A percentile compares a stretch with the other conserved stretches of the same genome.
phyloP scores from a whole-genome alignment of 2,797 vertebrate species.

The Poeciliopsis gracilis region DNA sequence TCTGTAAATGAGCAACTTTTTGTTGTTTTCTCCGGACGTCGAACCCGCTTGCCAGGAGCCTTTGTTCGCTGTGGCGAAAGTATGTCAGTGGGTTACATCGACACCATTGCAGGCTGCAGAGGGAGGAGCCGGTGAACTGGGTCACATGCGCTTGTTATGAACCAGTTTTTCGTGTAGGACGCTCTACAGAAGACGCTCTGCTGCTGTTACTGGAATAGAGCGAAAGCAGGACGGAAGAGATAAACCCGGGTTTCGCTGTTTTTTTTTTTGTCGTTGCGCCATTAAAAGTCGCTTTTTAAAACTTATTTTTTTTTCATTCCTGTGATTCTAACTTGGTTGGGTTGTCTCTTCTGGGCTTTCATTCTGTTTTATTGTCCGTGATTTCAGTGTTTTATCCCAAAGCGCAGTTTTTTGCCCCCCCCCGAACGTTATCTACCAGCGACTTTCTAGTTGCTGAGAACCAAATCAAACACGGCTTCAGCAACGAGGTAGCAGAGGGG shows the following conservation, averaged over 20 bases:
- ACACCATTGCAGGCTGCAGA: conserved; percentile 61
- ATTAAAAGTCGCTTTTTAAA: background rate
- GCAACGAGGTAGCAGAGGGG: conserved; percentile 64
- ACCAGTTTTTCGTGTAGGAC: background rate
- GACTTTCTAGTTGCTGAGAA: conserved; percentile 71
- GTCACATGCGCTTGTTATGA: conserved; percentile 66
- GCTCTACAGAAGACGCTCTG: background rate
- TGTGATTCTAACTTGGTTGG: background rate
- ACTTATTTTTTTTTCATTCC: background rate
- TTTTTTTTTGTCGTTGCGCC: background rate
- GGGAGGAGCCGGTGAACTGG: conserved; percentile 71
- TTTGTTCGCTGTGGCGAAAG: conserved; percentile 65
- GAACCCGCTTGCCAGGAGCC: background rate
- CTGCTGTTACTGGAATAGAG: background rate
- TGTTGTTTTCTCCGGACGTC: background rate
- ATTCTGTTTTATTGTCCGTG: background rate
- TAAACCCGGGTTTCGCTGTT: background rate
- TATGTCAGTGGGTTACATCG: conserved; percentile 84
- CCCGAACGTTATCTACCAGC: conserved; percentile 39
- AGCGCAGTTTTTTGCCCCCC: background rate
- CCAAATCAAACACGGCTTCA: conserved; percentile 67
- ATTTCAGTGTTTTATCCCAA: background rate
- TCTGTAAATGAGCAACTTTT: background rate
- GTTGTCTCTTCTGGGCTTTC: background rate
- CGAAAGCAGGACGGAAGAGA: background rate